A percentile compares a stretch with the other conserved stretches of the same genome.
Conservation (phyloP, 2,113 vertebrate species). For the Pantherophis guttatus region DNA sequence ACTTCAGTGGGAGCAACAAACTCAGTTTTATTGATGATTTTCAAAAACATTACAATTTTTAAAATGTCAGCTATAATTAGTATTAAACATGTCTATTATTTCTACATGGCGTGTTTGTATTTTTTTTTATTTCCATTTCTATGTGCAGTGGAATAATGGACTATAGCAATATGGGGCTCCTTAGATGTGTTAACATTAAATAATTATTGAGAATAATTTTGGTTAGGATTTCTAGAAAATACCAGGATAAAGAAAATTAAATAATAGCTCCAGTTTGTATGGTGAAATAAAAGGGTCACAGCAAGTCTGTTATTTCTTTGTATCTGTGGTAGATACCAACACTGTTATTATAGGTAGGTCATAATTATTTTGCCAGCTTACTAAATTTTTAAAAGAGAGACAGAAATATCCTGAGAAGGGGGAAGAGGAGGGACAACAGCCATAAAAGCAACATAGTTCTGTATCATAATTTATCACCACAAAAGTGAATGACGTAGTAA, state of each 20-base stretch:
- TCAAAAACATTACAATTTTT: neutral
- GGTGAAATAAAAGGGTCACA: neutral
- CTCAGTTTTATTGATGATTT: neutral
- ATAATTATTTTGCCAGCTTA: neutral
- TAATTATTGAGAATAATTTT: neutral
- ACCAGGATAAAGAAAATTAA: neutral
- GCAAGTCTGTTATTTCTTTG: neutral
- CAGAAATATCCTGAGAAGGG: neutral
- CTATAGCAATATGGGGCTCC: neutral
- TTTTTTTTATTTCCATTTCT: neutral
- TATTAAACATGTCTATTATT: neutral
- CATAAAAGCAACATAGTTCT: neutral
- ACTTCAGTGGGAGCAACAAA: neutral
- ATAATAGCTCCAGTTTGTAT: neutral
- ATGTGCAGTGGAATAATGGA: neutral
- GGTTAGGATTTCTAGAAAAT: neutral
- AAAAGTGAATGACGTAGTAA: neutral
- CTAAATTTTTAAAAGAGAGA: conserved; percentile 10
- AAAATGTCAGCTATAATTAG: neutral
- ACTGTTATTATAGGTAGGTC: neutral
- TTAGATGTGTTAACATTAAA: neutral
- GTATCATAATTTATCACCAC: neutral
- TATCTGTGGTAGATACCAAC: neutral
- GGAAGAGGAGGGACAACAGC: too few relatives aligned
- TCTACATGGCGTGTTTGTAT: neutral